Evolutionary conservation across 2,113 vertebrate species (phyloP), one percentile per base, ranked within the genome.

Genomic region (Misgurnus anguillicaudatus): DNA sequence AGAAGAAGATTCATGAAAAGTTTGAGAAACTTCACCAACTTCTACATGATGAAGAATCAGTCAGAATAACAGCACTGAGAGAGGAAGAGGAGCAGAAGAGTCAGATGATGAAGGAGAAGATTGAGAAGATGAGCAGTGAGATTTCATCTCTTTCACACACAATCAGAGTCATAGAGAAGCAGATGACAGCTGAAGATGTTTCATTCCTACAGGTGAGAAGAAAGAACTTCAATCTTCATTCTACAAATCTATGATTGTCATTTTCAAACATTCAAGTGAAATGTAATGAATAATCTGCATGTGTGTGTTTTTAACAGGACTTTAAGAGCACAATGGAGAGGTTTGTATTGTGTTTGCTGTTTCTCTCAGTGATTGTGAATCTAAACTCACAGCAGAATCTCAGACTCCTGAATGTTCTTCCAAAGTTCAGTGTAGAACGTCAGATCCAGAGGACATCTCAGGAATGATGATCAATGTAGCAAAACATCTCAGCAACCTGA

Each of bases 21-120:
- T 86, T 86, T 80, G 60, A 82, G 69, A 61, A 78, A 19, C 81
- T 87, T 51, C 84, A 82, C 39, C 64, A 53, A 62, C 82, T 82
- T 47, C 60, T 87, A 63, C 81, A 72, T 24, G 19, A 68, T 24
- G 65, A 68, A 68, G 65, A 68, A 31, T 10, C 6, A 0, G 3
- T 6, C 19, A 68, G 81, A 39, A 48, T 84, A 6, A 48, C 57
- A 6, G 31, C 45, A 0, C 75, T 85, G 9, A 80, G 47, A 64
- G 64, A 16, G 4, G 42, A 68, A 31, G 42, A 48, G 53, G 53
- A 57, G 24, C 24, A 31, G 24, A 31, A 31, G 24, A 31, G 24
- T 31, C 24, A 31, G 24, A 31, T 31, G 24, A 31, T 31, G 24
- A 31, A 31, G 24, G 24, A 31, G 24, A 31, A 31, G 24, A 31